These are phyloP conservation scores for Pammene fasciana DNA, from an alignment of 2,888 invertebrate species.

Conservation along the genomic window DNA sequence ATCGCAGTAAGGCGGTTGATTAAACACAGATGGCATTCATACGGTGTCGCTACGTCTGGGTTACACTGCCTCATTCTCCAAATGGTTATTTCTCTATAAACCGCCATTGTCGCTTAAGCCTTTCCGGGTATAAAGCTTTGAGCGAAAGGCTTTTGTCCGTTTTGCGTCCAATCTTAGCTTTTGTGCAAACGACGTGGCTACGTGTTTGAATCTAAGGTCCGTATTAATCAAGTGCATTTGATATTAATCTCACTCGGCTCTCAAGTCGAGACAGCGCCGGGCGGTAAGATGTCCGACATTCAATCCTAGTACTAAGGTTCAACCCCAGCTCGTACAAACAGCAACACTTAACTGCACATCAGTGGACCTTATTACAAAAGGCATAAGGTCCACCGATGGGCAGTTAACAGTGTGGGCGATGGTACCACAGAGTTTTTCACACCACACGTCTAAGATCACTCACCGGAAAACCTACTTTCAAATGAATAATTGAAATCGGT, in stretches of 20 bases:
- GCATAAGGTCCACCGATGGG: too few species aligned
- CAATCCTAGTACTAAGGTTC: too few species aligned
- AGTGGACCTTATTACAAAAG: too few species aligned
- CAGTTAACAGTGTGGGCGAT: too few species aligned
- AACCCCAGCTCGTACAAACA: too few species aligned
- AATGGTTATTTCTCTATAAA: neutral
- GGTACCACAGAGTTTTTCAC: too few species aligned
- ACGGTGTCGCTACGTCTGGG: constrained; percentile 19
- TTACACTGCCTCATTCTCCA: neutral
- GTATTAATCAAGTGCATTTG: neutral
- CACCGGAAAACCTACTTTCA: too few species aligned
- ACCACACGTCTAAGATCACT: too few species aligned
- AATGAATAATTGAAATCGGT: too few species aligned
- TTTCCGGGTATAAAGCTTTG: neutral
- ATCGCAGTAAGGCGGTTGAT: constrained; percentile 9
- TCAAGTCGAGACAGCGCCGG: neutral
- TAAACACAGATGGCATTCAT: constrained; percentile 29
- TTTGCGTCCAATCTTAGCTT: constrained; percentile 20
- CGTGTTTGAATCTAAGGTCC: neutral
- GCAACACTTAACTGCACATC: too few species aligned
- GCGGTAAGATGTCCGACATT: too few species aligned
- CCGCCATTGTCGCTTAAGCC: neutral
- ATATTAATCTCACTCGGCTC: neutral
- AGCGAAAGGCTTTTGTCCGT: constrained; percentile 15
- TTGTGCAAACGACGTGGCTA: neutral